These are phyloP conservation scores for Chaetogeoica ovagalla DNA, from an alignment of 2,888 invertebrate genomes.

Conservation along the genomic window DNA sequence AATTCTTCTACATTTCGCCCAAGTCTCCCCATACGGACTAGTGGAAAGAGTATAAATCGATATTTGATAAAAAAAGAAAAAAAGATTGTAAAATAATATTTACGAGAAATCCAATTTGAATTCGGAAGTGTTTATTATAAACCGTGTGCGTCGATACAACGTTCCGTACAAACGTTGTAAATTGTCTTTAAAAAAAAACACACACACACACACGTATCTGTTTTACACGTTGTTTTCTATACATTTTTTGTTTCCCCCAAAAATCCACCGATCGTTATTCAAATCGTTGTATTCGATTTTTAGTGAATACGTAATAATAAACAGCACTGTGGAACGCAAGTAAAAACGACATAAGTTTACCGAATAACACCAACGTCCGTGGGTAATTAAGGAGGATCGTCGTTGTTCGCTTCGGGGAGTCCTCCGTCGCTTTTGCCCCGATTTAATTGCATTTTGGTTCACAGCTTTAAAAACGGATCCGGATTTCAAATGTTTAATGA, in stretches of 20 bases:
- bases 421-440: conserved; percentile 16
- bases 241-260: neutral
- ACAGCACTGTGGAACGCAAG: conserved; percentile 11
- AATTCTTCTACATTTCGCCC: no score
- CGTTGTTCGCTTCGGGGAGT: conserved; percentile 21
- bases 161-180: no score
- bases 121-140: no score
- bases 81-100: no score
- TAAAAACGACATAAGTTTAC: conserved; percentile 18
- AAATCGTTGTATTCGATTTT: conserved; percentile 1
- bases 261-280: neutral
- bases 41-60: no score
- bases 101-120: no score
- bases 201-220: no score
- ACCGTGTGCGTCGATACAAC: no score
- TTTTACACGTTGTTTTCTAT: neutral
- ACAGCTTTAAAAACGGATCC: conserved; percentile 35
- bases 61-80: no score
- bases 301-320: neutral
- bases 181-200: no score
- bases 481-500: conserved; percentile 43
- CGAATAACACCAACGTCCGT: neutral
- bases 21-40: no score
- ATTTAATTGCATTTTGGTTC: conserved; percentile 48
- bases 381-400: conserved; percentile 24